These are phyloP conservation scores for Apeira syringaria DNA, from an alignment of 2,888 invertebrate species.

Conservation along the genomic window DNA sequence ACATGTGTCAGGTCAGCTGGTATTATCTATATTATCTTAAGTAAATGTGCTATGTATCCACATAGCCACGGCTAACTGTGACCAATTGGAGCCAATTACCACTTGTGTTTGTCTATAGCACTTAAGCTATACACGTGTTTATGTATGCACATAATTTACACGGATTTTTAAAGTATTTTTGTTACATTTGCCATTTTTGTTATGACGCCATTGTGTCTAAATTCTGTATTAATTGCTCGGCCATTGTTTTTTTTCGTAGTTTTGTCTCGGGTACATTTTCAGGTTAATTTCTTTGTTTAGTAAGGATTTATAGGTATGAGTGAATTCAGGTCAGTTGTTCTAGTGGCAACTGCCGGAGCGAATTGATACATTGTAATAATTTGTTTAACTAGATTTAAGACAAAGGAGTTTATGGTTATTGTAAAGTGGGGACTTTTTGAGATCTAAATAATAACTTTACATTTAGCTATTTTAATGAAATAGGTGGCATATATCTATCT, in stretches of 20 bases:
- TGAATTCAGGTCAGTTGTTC: slow-evolving; percentile 30
- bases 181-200: slow-evolving; percentile 36
- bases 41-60: too few relatives aligned
- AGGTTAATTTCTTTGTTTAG: slow-evolving; percentile 21
- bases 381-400: slow-evolving; percentile 27
- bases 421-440: too few relatives aligned
- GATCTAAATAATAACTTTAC: too few relatives aligned
- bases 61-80: slow-evolving; percentile 42
- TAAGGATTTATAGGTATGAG: slow-evolving; percentile 16
- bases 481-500: too few relatives aligned
- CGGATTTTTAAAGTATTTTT: slow-evolving; percentile 47
- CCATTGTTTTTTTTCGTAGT: slow-evolving; percentile 18
- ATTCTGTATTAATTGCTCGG: slow-evolving; percentile 51
- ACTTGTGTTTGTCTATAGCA: slow-evolving; percentile 58
- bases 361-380: slow-evolving; percentile 29
- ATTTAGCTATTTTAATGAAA: too few relatives aligned
- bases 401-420: slow-evolving; percentile 11
- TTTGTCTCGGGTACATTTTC: slow-evolving; percentile 31
- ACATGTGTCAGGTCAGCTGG: too few relatives aligned
- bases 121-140: slow-evolving; percentile 38
- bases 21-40: too few relatives aligned
- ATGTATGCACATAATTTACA: slow-evolving; percentile 65
- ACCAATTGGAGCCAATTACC: slow-evolving; percentile 62
- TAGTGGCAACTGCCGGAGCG: slow-evolving; percentile 19
- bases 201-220: slow-evolving; percentile 33